Evolutionary conservation across 2,888 invertebrate species (phyloP).

Genomic region (Ariolimax columbianus): DNA sequence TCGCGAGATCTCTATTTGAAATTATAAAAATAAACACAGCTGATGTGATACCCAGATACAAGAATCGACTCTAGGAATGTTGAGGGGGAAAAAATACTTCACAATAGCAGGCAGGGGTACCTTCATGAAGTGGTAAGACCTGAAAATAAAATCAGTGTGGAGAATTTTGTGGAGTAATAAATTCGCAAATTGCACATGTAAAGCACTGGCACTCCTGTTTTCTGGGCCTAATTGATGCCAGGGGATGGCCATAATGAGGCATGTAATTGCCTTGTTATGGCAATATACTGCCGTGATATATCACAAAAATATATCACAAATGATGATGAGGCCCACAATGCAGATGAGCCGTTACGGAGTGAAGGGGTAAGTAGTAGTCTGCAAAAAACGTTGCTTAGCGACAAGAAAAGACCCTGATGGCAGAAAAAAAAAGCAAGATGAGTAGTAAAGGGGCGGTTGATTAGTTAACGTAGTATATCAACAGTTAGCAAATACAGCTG

Average conservation of each 20-base stretch:
- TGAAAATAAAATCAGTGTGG: conserved; percentile 33
- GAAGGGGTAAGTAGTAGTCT: too few species aligned
- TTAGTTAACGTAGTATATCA: too few species aligned
- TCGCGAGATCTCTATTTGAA: conserved; percentile 25
- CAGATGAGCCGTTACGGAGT: neutral
- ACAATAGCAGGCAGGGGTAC: neutral
- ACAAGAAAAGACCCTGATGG: too few species aligned
- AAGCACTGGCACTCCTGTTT: neutral
- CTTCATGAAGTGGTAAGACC: conserved; percentile 18
- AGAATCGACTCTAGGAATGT: neutral
- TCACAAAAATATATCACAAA: conserved; percentile 10
- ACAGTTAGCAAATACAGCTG: too few species aligned
- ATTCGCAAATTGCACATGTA: conserved; percentile 31
- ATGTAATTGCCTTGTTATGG: conserved; percentile 3
- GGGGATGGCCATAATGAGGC: conserved; percentile 3
- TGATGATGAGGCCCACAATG: neutral
- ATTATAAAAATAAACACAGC: conserved; percentile 30
- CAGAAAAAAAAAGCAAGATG: too few species aligned
- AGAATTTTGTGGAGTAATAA: neutral
- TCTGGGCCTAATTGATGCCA: conserved; percentile 9
- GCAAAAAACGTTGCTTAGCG: too few species aligned
- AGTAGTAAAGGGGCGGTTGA: too few species aligned
- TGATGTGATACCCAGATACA: conserved; percentile 16
- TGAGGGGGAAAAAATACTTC: neutral
- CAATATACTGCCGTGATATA: neutral